These are phyloP conservation scores for Rhineura floridana DNA, from an alignment of 2,113 vertebrate species.

Conservation along the genomic window DNA sequence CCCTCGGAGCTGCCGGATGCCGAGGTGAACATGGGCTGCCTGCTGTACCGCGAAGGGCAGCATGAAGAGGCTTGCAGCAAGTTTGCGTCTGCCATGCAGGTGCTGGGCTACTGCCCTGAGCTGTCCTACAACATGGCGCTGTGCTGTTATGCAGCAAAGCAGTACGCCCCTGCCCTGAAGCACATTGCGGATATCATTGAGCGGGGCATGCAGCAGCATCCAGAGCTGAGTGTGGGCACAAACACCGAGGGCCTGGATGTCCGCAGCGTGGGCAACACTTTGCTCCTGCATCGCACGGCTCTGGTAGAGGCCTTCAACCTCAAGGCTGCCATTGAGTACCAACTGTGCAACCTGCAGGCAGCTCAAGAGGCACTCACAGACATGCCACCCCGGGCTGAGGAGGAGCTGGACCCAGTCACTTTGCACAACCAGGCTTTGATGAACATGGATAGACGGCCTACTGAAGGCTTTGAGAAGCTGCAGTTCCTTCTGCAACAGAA, in stretches of 20 bases:
- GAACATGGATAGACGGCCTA: constrained; percentile 92
- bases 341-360: constrained; percentile 84
- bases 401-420: constrained; percentile 93
- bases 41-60: constrained; percentile 90
- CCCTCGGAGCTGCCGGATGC: constrained; percentile 80
- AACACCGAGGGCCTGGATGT: constrained; percentile 91
- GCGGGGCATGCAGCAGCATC: constrained; percentile 89
- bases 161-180: constrained; percentile 85
- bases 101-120: constrained; percentile 86
- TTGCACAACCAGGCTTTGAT: constrained; percentile 95
- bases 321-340: constrained; percentile 94
- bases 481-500: constrained; percentile 94
- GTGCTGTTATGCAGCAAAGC: constrained; percentile 87
- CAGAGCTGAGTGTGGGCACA: constrained; percentile 92
- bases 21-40: constrained; percentile 88
- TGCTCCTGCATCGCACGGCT: constrained; percentile 90
- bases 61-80: constrained; percentile 90
- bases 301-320: constrained; percentile 97
- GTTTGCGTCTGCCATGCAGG: constrained; percentile 86
- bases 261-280: constrained; percentile 93
- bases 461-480: constrained; percentile 93
- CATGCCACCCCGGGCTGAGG: constrained; percentile 92
- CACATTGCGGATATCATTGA: constrained; percentile 90
- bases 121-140: constrained; percentile 93
- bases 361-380: constrained; percentile 92